Percentiles rank a stretch among this genome's conserved stretches.
Conservation (phyloP, 2,888 invertebrate genomes). For the Parthenolecanium corni region DNA sequence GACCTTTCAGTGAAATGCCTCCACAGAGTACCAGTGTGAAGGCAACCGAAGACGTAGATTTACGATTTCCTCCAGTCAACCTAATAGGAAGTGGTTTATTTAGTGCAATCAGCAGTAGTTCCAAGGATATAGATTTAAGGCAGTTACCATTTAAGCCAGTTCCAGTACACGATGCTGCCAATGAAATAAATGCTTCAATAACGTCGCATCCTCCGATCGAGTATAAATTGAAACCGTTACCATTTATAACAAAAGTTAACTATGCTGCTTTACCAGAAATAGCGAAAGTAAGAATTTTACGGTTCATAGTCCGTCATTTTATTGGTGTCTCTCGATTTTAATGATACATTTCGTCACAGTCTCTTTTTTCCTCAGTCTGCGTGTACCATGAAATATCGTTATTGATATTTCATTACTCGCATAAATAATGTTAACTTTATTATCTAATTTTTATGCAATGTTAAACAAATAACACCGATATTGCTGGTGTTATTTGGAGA, state of each 20-base stretch:
- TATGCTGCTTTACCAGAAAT: conserved; percentile 16
- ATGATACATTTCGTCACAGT: no score
- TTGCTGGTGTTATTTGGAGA: no score
- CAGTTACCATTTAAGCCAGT: conserved; percentile 64
- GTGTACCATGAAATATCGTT: no score
- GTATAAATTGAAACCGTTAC: conserved; percentile 44
- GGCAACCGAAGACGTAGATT: conserved; percentile 13
- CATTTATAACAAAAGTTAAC: conserved; percentile 13
- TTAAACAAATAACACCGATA: no score
- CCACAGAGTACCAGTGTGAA: no score
- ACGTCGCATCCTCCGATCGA: conserved; percentile 62
- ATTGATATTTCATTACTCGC: no score
- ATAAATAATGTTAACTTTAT: no score
- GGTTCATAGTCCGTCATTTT: no score
- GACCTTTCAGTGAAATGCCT: background rate
- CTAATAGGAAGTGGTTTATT: conserved; percentile 4
- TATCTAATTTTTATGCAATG: no score
- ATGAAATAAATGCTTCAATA: conserved; percentile 73
- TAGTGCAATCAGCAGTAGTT: background rate
- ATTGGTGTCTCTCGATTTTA: no score
- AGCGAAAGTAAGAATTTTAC: conserved; percentile 9
- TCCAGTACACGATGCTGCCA: conserved; percentile 70
- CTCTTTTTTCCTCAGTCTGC: no score
- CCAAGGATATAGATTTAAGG: conserved; percentile 62
- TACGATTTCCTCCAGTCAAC: conserved; percentile 7